Evolutionary conservation across 35 echinoderm and acorn worm species (phyloP), one percentile per base, ranked within the genome.

Genomic region (Heliocidaris tuberculata): DNA sequence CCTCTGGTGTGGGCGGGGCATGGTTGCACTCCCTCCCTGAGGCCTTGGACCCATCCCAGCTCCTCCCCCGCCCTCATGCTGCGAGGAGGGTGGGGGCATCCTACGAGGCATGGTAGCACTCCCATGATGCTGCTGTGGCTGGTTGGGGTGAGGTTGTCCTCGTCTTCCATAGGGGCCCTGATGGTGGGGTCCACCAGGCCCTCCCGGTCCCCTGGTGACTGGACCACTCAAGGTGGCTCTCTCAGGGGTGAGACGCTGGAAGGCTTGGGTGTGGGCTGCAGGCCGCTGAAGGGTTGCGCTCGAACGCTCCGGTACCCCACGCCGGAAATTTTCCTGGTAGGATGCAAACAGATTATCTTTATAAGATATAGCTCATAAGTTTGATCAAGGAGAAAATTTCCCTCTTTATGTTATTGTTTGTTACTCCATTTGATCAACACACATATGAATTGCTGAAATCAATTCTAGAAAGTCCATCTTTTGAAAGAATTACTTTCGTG

Each of bases 231-330:
- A 31, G 16, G 87, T 95, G 94, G 94, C 88, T 31, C 94, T 88
- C 59, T 95, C 94, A 12, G 94, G 94, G 49, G 87, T 71, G 5
- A 88, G 29, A 27, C 94, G 94, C 32, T 95, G 94, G 88, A 95
- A 95, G 60, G 94, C 86, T 48, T 95, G 86, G 49, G 11, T 93
- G 27, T 90, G 56, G 30, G 94, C 54, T 16, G 88, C 91, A 15
- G 91, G 91, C 5, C 86, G 87, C 24, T 42, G 94, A 24, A 95
- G 49, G 52, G 88, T 56, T n/a, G 94, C 94, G 9, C 86, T 95
- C 52, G 94, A 31, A 47, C 94, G 94, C 32, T 95, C 94, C 13
- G 94, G 94, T 52, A 32, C 88, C 31, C 94, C 94, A 70, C 94
- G 94, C 21, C 90, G 86, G 94, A 95, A 95, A 70, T 88, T 88